Evolutionary conservation across 2,888 invertebrate species (phyloP).

Genomic region (Pachymerium ferrugineum): DNA sequence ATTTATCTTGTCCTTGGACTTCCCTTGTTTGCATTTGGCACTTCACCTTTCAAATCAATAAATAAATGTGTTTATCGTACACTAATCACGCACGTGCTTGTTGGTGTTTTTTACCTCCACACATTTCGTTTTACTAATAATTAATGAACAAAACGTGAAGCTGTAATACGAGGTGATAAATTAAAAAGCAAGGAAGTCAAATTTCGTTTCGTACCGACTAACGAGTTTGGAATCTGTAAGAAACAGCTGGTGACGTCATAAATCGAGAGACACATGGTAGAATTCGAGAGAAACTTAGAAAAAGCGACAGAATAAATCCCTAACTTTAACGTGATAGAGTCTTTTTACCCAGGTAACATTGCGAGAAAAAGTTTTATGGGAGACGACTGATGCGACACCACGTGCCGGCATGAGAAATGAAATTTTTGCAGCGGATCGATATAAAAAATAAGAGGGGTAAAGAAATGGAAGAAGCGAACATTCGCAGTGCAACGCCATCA

Average conservation of each 20-base stretch:
- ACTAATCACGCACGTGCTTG: not conserved
- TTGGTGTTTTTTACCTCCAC: too few relatives aligned
- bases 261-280: conserved; percentile 1
- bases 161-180: not conserved
- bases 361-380: conserved; percentile 21
- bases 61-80: not conserved
- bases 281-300: not conserved
- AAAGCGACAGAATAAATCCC: conserved; percentile 1
- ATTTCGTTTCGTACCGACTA: not conserved
- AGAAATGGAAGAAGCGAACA: not conserved
- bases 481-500: not conserved
- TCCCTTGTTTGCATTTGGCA: not conserved
- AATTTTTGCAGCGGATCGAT: conserved; percentile 9
- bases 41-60: not conserved
- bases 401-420: conserved; percentile 1
- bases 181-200: not conserved
- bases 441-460: not conserved
- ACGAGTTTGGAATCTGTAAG: not conserved
- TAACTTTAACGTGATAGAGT: conserved; percentile 8
- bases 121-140: not conserved
- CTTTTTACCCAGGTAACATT: conserved; percentile 14
- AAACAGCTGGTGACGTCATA: conserved; percentile 25
- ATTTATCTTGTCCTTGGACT: conserved; percentile 1
- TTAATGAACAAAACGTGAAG: not conserved
- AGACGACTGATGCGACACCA: conserved; percentile 1